Evolutionary conservation across 2,797 vertebrate genomes (phyloP).

Genomic region (Pseudochromis fuscus): DNA sequence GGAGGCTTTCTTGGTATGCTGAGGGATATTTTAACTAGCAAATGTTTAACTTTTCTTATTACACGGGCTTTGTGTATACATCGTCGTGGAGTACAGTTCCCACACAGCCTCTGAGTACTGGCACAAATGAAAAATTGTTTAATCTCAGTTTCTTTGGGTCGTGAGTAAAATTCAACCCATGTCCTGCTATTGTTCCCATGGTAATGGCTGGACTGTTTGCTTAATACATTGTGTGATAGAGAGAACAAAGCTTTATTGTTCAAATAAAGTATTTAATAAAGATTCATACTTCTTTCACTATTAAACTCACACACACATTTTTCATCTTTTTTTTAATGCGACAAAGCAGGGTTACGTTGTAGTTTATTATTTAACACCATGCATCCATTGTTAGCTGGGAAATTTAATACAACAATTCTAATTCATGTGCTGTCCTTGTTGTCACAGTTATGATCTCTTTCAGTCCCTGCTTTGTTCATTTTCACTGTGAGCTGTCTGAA

Average conservation of each 20-base stretch:
- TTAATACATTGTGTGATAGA: constrained; percentile 27
- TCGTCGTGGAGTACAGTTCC: constrained; percentile 46
- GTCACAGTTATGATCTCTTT: constrained; percentile 4
- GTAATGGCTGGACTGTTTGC: constrained; percentile 47
- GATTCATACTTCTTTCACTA: constrained; percentile 13
- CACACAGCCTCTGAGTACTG: constrained; percentile 38
- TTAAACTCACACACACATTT: not conserved
- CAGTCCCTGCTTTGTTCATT: constrained; percentile 18
- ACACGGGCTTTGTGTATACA: constrained; percentile 52
- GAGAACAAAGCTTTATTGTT: constrained; percentile 52
- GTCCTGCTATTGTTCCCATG: constrained; percentile 45
- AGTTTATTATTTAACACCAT: constrained; percentile 45
- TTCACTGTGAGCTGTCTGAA: constrained; percentile 6
- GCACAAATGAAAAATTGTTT: constrained; percentile 64
- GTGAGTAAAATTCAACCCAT: constrained; percentile 46
- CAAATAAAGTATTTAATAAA: constrained; percentile 37
- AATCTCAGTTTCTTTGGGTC: constrained; percentile 54
- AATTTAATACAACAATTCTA: constrained; percentile 19
- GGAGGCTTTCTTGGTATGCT: constrained; percentile 64
- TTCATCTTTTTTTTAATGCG: constrained; percentile 27
- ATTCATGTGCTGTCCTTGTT: constrained; percentile 13
- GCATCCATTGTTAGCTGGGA: constrained; percentile 15
- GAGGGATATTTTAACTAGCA: constrained; percentile 66
- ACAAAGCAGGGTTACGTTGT: constrained; percentile 23
- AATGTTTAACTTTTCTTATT: constrained; percentile 78